Evolutionary conservation across 2,113 vertebrate genomes (phyloP).

Genomic region (Crypturellus undulatus): DNA sequence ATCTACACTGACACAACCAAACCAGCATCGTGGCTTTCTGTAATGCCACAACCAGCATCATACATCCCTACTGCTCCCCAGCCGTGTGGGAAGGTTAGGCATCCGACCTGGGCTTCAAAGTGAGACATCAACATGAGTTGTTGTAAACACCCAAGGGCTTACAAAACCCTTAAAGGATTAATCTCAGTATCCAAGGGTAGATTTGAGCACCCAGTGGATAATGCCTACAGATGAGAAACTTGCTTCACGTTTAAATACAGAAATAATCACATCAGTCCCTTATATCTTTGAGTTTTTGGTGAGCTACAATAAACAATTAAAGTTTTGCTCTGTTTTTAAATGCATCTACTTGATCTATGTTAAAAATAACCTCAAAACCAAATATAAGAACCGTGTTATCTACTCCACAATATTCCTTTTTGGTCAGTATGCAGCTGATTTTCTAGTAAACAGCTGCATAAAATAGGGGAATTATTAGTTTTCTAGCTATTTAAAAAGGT

Average conservation of each 20-base stretch:
- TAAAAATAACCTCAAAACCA: background rate
- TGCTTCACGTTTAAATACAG: background rate
- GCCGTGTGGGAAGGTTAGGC: rapidly evolving
- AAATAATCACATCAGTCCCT: rapidly evolving
- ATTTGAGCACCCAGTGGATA: background rate
- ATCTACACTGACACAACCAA: background rate
- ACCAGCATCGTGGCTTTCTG: no score
- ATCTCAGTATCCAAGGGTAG: no score
- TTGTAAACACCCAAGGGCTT: background rate
- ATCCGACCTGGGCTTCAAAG: background rate
- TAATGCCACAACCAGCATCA: no score
- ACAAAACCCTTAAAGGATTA: background rate
- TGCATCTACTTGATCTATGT: background rate
- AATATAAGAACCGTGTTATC: background rate
- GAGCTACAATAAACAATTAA: background rate
- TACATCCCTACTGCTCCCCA: background rate
- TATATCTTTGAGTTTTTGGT: background rate
- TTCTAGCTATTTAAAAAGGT: background rate
- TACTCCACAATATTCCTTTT: background rate
- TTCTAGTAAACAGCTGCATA: background rate
- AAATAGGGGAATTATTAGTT: background rate
- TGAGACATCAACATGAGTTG: background rate
- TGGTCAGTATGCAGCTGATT: background rate
- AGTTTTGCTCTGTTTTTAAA: background rate
- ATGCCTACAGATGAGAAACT: background rate